Percentiles rank a stretch among this genome's conserved stretches.
phyloP scores from a whole-genome alignment of 1,140 invertebrate species.

The Chionoecetes opilio region DNA sequence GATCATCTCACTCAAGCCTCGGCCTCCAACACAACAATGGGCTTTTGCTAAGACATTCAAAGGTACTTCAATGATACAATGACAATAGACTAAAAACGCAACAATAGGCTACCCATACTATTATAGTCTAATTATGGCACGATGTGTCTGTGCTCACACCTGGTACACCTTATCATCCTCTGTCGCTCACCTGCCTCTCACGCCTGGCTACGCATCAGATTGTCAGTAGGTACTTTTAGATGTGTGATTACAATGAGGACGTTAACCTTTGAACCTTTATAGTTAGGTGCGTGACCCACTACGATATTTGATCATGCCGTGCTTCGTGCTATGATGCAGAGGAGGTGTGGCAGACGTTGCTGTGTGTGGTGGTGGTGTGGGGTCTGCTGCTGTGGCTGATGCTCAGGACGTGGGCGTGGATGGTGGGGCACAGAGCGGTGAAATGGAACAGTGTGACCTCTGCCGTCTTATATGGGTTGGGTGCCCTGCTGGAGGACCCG shows the following conservation, averaged over 20 bases:
- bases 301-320: too few species aligned
- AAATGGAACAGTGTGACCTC: not conserved
- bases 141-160: not conserved
- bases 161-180: too few species aligned
- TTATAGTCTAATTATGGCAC: not conserved
- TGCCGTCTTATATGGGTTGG: slow-evolving; percentile 3
- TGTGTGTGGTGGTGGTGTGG: not conserved
- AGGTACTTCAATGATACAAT: slow-evolving; percentile 19
- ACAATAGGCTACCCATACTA: not conserved
- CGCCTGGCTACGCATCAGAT: not conserved
- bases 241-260: too few species aligned
- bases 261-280: too few species aligned
- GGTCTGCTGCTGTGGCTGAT: slow-evolving; percentile 21
- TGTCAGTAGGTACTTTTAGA: too few species aligned
- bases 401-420: slow-evolving; percentile 23
- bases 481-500: slow-evolving; percentile 23
- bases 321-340: not conserved
- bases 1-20: slow-evolving; percentile 52
- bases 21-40: slow-evolving; percentile 1
- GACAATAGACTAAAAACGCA: not conserved
- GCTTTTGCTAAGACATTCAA: slow-evolving; percentile 35
- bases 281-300: too few species aligned
- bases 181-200: not conserved
- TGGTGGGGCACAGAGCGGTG: too few species aligned
- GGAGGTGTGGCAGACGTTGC: not conserved